These are phyloP conservation scores for Meriones unguiculatus DNA, from an alignment of 2,113 vertebrate genomes.

Conservation along the genomic window DNA sequence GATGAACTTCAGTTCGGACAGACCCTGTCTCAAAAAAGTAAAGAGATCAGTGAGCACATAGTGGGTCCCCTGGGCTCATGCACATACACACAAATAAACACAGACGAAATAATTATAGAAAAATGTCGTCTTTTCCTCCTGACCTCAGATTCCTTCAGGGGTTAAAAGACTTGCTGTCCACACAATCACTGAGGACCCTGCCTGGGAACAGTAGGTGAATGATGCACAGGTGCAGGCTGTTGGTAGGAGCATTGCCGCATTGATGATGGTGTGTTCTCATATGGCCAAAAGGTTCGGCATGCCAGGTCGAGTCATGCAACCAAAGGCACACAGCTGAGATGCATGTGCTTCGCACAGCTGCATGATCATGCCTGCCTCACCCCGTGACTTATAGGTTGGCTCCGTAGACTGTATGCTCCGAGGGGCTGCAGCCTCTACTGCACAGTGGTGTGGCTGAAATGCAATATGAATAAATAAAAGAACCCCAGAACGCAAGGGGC, in stretches of 20 bases:
- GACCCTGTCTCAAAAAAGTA: neutral
- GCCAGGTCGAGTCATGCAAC: neutral
- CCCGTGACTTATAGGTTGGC: neutral
- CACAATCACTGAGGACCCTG: neutral
- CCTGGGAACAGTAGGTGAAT: neutral
- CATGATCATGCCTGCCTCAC: neutral
- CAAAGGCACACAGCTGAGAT: neutral
- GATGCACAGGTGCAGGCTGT: too few species aligned
- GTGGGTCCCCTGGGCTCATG: too few species aligned
- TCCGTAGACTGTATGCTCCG: neutral
- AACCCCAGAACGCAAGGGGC: neutral
- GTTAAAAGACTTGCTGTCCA: neutral
- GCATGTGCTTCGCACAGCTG: neutral
- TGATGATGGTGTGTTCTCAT: neutral
- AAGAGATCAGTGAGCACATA: neutral
- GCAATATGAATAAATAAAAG: neutral
- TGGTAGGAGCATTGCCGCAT: neutral
- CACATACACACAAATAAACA: neutral
- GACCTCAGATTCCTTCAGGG: neutral
- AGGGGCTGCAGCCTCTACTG: neutral
- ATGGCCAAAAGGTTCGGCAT: neutral
- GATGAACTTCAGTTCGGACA: neutral
- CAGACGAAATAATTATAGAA: neutral
- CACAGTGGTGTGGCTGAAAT: neutral
- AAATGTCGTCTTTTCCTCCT: neutral